Evolutionary conservation across 1,140 invertebrate genomes (phyloP).

Genomic region (Megathymus violae): DNA sequence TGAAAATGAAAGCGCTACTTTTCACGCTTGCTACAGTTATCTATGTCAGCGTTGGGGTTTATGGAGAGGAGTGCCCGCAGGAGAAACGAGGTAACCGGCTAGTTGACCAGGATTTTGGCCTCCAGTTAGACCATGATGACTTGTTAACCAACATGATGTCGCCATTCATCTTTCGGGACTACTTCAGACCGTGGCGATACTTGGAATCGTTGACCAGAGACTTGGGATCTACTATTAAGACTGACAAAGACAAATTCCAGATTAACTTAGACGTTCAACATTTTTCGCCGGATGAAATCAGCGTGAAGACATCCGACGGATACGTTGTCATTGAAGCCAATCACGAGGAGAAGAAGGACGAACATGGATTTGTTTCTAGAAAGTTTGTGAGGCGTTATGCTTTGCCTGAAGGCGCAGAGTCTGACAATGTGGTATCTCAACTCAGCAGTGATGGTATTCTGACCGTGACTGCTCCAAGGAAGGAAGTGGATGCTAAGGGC

Average conservation of each 20-base stretch:
- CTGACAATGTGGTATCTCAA: constrained; percentile 87
- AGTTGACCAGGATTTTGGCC: constrained; percentile 61
- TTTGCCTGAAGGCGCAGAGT: constrained; percentile 86
- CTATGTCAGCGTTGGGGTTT: constrained; percentile 35
- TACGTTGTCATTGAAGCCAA: constrained; percentile 88
- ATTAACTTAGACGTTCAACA: constrained; percentile 70
- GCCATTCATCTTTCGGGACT: constrained; percentile 54
- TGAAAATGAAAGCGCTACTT: constrained; percentile 43
- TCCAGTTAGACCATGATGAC: constrained; percentile 57
- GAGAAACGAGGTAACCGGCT: constrained; percentile 42
- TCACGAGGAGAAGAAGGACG: constrained; percentile 87
- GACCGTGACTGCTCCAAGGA: constrained; percentile 87
- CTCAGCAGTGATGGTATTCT: constrained; percentile 90
- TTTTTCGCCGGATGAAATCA: constrained; percentile 89
- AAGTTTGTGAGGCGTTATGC: constrained; percentile 89
- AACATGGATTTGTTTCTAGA: constrained; percentile 85
- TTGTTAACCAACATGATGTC: constrained; percentile 72
- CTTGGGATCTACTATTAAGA: constrained; percentile 63
- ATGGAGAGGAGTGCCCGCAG: constrained; percentile 49
- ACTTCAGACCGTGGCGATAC: constrained; percentile 84
- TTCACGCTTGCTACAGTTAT: constrained; percentile 35
- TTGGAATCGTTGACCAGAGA: constrained; percentile 86
- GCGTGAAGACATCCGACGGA: constrained; percentile 89
- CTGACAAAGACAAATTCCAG: constrained; percentile 80
- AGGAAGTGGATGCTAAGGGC: constrained; percentile 78